These are phyloP conservation scores for Drosophila yooni DNA, from an alignment of 2,888 invertebrate species.

Conservation along the genomic window DNA sequence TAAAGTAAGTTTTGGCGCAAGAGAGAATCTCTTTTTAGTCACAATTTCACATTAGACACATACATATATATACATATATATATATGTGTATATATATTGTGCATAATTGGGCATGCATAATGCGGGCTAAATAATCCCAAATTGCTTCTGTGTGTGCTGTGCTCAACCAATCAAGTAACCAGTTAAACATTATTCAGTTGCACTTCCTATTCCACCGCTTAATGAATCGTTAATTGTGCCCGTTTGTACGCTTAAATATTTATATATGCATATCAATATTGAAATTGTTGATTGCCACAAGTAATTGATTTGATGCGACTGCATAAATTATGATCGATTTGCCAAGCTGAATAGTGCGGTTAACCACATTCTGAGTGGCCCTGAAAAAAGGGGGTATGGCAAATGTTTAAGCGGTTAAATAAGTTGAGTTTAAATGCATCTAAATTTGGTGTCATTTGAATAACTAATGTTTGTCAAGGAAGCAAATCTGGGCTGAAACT, in stretches of 20 bases:
- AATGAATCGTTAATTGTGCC: conserved; percentile 20
- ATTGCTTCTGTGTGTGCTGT: conserved; percentile 1
- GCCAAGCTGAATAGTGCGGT: conserved; percentile 6
- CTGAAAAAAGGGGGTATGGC: not conserved
- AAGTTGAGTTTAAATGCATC: not conserved
- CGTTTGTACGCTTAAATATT: conserved; percentile 11
- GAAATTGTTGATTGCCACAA: conserved; percentile 20
- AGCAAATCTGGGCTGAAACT: not conserved
- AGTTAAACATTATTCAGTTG: conserved; percentile 23
- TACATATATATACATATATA: not conserved
- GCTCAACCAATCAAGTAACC: conserved; percentile 16
- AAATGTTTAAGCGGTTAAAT: not conserved
- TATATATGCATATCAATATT: conserved; percentile 28
- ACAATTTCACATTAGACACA: not conserved
- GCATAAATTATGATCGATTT: conserved; percentile 18
- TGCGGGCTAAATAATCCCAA: conserved; percentile 26
- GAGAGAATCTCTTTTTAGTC: not conserved
- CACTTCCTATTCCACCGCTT: conserved; percentile 4
- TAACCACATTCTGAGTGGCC: not conserved
- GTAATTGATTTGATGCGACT: conserved; percentile 27
- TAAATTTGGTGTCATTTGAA: not conserved
- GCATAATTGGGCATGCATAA: conserved; percentile 20
- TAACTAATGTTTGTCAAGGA: not conserved
- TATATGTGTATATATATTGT: not conserved
- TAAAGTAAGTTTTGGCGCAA: not conserved